Percentiles rank a stretch among this genome's conserved stretches.
phyloP scores from a whole-genome alignment of 1,140 invertebrate species.

The Acyrthosiphon pisum region DNA sequence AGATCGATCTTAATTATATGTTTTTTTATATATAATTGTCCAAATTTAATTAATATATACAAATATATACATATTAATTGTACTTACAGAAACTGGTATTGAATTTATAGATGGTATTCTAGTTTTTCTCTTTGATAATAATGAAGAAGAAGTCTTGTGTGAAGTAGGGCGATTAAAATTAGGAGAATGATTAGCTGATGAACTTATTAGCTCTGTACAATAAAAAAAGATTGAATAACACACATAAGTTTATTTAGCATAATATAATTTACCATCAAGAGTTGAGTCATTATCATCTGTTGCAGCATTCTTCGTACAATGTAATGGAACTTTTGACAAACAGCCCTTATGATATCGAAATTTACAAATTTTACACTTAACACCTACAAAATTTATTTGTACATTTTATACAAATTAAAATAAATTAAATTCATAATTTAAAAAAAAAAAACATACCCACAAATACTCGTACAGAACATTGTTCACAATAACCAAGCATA shows the following conservation, averaged over 20 bases:
- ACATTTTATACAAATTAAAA: neutral
- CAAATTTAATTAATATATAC: neutral
- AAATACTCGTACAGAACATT: slow-evolving; percentile 53
- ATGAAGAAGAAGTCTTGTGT: slow-evolving; percentile 52
- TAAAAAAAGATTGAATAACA: neutral
- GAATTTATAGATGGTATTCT: slow-evolving; percentile 52
- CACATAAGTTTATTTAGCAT: slow-evolving; percentile 7
- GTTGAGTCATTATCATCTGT: slow-evolving; percentile 82
- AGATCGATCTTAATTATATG: neutral
- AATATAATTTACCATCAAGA: slow-evolving; percentile 62
- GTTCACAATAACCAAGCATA: slow-evolving; percentile 53
- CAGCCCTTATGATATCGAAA: slow-evolving; percentile 93
- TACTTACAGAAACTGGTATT: slow-evolving; percentile 48
- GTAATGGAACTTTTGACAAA: slow-evolving; percentile 80
- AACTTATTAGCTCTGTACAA: slow-evolving; percentile 57
- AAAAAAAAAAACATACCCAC: slow-evolving; percentile 40
- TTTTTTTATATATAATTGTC: neutral
- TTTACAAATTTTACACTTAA: slow-evolving; percentile 95
- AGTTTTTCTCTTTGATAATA: slow-evolving; percentile 45
- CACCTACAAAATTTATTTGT: slow-evolving; percentile 63
- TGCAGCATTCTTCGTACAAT: slow-evolving; percentile 82
- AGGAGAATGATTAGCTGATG: slow-evolving; percentile 64
- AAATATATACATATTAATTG: neutral
- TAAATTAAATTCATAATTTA: neutral
- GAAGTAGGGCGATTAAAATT: slow-evolving; percentile 62